Base-by-base conservation (phyloP, 2,113 vertebrate species). In the Merops nubicus region DNA sequence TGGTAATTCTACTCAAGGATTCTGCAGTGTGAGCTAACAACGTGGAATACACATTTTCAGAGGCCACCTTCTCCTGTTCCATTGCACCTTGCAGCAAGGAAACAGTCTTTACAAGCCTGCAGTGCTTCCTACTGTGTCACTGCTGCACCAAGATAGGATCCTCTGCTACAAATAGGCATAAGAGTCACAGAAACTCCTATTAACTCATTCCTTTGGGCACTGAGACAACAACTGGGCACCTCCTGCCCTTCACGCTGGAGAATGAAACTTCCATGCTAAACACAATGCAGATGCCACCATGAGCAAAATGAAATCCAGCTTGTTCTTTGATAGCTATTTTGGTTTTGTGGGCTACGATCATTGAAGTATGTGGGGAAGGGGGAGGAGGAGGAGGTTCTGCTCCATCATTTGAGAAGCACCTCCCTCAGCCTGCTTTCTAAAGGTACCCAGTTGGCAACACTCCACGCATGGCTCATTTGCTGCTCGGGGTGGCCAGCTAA, bases 301-400 rank as follows among this genome's bases (percentile, higher is more conserved):
- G 31, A 84, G 64, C 60, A 78, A 90, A 89, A 91, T 50, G 13
- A 87, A 95, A 94, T 72, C 60, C 75, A 84, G 74, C 53, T 75
- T 94, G 38, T 64, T 68, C 73, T 83, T 85, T 59, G 47, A 50
- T 28, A 87, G 69, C 42, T 88, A 36, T 42, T 65, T 80, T 53
- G 43, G 23, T 68, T 86, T 88, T 93, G 57, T 67, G 78, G 63
- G 76, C 54, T 89, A 67, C 1, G 0, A 25, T 25, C 68, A 63
- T 2, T 63, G 42, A 70, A 62, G 29, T 26, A 43, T 34, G 62
- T 73, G 53, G 43, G 38, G 54, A 82, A 72, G 22, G 19, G 43
- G 38, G 75, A 83, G 72, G 43, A 83, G 72, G 43, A 84, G n/a
- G 50, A 47, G 15, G 28, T 65, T 90, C 82, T 83, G 36, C 42